A percentile compares a stretch with the other conserved stretches of the same genome.
Conservation (phyloP, 2,888 invertebrate genomes). For the Psococerastis gibbosa region DNA sequence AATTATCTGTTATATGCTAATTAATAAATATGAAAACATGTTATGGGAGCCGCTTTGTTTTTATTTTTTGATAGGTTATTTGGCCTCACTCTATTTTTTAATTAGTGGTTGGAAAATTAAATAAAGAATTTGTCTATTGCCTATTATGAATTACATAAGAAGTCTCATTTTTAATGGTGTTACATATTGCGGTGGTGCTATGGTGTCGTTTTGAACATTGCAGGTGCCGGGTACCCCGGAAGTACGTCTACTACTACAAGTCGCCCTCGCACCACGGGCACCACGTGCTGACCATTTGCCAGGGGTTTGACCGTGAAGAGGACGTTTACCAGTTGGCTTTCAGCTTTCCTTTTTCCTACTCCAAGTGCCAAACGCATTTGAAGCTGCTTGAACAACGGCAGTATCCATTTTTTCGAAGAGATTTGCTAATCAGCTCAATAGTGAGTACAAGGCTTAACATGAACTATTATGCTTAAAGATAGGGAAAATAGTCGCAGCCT, state of each 20-base stretch:
- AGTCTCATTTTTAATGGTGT: too few relatives aligned
- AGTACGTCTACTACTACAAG: conserved; percentile 80
- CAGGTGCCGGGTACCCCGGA: conserved; percentile 60
- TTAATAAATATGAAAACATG: too few relatives aligned
- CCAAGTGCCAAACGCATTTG: conserved; percentile 68
- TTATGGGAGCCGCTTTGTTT: too few relatives aligned
- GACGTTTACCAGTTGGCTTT: conserved; percentile 91
- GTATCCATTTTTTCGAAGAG: conserved; percentile 41
- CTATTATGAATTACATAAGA: too few relatives aligned
- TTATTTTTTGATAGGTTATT: too few relatives aligned
- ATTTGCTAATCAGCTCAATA: conserved; percentile 39
- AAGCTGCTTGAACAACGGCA: conserved; percentile 44
- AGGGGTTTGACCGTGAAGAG: conserved; percentile 86
- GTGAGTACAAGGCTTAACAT: conserved; percentile 21
- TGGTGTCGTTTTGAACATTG: conserved; percentile 14
- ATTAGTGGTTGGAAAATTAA: too few relatives aligned
- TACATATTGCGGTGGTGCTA: too few relatives aligned
- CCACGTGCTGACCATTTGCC: conserved; percentile 82
- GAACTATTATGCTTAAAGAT: too few relatives aligned
- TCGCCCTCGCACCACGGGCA: conserved; percentile 77
- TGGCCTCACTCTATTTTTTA: too few relatives aligned
- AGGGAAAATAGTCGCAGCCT: neutral
- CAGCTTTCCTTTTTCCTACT: conserved; percentile 90
- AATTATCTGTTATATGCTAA: too few relatives aligned
- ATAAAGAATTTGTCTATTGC: neutral